A percentile compares a stretch with the other conserved stretches of the same genome.
These are phyloP conservation scores for Cladorhizidae sp. DNA, from an alignment of 37 sponge, comb jelly and placozoan species.

Conservation along the genomic window DNA sequence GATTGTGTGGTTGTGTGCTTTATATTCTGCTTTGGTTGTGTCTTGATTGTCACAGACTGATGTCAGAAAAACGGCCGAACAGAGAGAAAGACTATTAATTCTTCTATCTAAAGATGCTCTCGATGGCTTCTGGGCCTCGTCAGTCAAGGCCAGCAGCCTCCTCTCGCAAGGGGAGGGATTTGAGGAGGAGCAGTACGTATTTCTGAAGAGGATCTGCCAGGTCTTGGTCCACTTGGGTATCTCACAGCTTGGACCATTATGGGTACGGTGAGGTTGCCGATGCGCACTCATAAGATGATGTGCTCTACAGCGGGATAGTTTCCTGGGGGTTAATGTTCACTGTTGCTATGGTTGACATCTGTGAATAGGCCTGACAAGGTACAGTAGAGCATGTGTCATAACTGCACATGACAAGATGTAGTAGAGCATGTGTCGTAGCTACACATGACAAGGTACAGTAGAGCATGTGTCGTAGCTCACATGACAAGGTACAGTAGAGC, in stretches of 20 bases:
- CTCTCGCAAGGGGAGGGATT: background rate
- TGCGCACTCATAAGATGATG: background rate
- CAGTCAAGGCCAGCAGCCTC: slow-evolving; percentile 6
- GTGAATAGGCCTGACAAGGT: too few relatives aligned
- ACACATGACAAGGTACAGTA: too few relatives aligned
- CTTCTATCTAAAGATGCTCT: slow-evolving; percentile 35
- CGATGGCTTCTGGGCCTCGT: background rate
- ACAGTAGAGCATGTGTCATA: background rate
- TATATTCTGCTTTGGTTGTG: background rate
- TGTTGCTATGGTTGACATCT: too few relatives aligned
- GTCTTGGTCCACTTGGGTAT: slow-evolving; percentile 51
- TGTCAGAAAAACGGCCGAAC: slow-evolving; percentile 18
- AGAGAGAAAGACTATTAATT: slow-evolving; percentile 4
- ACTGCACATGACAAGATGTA: too few relatives aligned
- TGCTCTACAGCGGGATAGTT: too few relatives aligned
- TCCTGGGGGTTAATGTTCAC: too few relatives aligned
- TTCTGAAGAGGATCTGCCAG: slow-evolving; percentile 52
- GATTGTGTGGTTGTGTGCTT: background rate
- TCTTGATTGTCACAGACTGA: background rate
- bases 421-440: too few relatives aligned
- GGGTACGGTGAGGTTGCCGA: slow-evolving; percentile 3
- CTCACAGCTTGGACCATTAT: slow-evolving; percentile 47
- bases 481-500: too few relatives aligned
- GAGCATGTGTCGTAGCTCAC: too few relatives aligned
- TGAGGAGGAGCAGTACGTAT: slow-evolving; percentile 45